Base-by-base conservation (phyloP, 2,113 vertebrate genomes). In the Pterocles orientalis region DNA sequence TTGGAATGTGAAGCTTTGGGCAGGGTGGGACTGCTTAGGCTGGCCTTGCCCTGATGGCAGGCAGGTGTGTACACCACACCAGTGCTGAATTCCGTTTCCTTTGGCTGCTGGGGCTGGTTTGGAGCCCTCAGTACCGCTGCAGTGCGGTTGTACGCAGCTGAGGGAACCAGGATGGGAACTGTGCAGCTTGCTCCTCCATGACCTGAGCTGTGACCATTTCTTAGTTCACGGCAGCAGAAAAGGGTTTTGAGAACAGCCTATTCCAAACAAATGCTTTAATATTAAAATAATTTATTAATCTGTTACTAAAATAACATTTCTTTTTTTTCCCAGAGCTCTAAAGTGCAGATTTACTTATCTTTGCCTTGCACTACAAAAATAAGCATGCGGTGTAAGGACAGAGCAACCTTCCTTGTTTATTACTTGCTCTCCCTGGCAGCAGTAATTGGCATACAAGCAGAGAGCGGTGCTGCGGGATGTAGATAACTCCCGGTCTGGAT, bases 281-380 rank as follows among this genome's bases (percentile, higher is more conserved):
- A 97, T 96, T 95, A 98, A 97, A 98, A 98, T 97, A 96, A 51
- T 98, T 98, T 98, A 98, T 98, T 98, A 96, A 97, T 94, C 87
- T 95, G 93, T 98, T 98, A 96, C 77, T 96, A 97, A 97, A 96
- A 92, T 95, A 96, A 96, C 61, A n/a, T n/a, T 4, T 92, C 60
- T 71, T 10, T 8, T 19, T 1, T 1, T 16, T 15, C 18, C 12
- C 79, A 10, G 24, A 88, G 20, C 86, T 86, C 90, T 98, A 97
- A 98, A 98, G 98, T 98, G 97, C 98, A 96, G 31, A 56, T 28
- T 92, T 92, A 41, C 53, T 89, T 61, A 57, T 61, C 31, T 24
- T 95, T 45, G 5, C 58, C 47, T 84, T 43, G 39, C 24, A 33
- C 66, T 90, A 92, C 80, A 92, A 84, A 87, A 96, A 92, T 81